Evolutionary conservation across 2,888 invertebrate genomes (phyloP).

Genomic region (Formica aserva): DNA sequence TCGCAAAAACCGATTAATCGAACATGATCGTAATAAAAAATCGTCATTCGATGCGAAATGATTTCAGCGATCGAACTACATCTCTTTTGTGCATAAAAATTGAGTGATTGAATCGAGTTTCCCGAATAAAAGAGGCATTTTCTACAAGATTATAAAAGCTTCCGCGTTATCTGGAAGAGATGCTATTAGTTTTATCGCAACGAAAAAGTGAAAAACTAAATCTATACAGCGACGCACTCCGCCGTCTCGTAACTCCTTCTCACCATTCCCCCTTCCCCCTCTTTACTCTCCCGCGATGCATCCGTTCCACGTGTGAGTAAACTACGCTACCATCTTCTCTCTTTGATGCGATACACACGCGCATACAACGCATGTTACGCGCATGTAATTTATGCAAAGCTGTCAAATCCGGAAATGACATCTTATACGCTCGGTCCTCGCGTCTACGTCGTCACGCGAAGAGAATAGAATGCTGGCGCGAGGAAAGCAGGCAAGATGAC

Average conservation of each 20-base stretch:
- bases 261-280: neutral
- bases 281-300: neutral
- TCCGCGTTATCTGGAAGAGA: slow-evolving; percentile 47
- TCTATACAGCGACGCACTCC: slow-evolving; percentile 39
- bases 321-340: slow-evolving; percentile 33
- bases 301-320: slow-evolving; percentile 8
- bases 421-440: slow-evolving; percentile 8
- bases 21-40: slow-evolving; percentile 10
- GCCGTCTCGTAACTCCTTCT: neutral
- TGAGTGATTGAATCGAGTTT: slow-evolving; percentile 31
- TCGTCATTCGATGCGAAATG: neutral
- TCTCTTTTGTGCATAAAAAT: neutral
- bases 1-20: neutral
- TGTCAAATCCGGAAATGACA: slow-evolving; percentile 59
- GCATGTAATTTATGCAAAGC: slow-evolving; percentile 59
- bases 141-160: slow-evolving; percentile 51
- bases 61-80: slow-evolving; percentile 2
- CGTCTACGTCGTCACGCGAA: slow-evolving; percentile 17
- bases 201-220: slow-evolving; percentile 56
- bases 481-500: neutral
- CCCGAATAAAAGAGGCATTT: slow-evolving; percentile 53
- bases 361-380: slow-evolving; percentile 11
- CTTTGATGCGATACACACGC: slow-evolving; percentile 21
- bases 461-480: slow-evolving; percentile 8
- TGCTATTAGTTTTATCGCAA: slow-evolving; percentile 43